Evolutionary conservation across 2,888 invertebrate species (phyloP), one percentile per base, ranked within the genome.

Genomic region (Abscondita cerata): DNA sequence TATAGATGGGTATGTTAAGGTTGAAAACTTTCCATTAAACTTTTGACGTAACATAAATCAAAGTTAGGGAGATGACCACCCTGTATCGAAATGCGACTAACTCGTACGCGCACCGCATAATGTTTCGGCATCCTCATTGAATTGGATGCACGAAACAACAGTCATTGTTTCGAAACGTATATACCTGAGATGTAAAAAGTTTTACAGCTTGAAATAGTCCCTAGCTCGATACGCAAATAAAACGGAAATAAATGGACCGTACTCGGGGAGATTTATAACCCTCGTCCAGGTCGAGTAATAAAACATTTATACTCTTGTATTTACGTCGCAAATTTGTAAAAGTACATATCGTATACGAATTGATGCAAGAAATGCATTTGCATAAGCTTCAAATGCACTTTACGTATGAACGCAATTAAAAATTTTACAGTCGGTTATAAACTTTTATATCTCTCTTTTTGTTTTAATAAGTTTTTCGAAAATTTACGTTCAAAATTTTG

Each of bases 231-330:
- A 72, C 65, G 73, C 73, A 73, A 73, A 74, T 73, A 73, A 75
- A 73, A 73, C 71, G 53, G 64, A 61, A 69, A 72, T 71, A 74
- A 75, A 74, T 73, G 75, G 71, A 73, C 73, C 73, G 72, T 73
- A 72, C 68, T 62, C 54, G 67, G 67, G 63, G 61, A 69, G 73
- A 73, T 75, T 75, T 73, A 73, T 69, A 65, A 66, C 58, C 25
- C 64, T 64, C 61, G 69, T 65, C 63, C 70, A 70, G 70, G 70
- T 70, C 68, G 62, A 65, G 71, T 67, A 68, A 62, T 71, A 69
- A 71, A 72, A 72, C 72, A 66, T 63, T 63, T 63, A 59, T 59
- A 52, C 59, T 59, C 33, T 44, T 18, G 54, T 62, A 58, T 62
- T 62, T 59, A 59, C 51, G 40, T 59, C 59, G 59, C 59, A 56